These are phyloP conservation scores for Galleria mellonella DNA, from an alignment of 1,140 invertebrate species.

Conservation along the genomic window DNA sequence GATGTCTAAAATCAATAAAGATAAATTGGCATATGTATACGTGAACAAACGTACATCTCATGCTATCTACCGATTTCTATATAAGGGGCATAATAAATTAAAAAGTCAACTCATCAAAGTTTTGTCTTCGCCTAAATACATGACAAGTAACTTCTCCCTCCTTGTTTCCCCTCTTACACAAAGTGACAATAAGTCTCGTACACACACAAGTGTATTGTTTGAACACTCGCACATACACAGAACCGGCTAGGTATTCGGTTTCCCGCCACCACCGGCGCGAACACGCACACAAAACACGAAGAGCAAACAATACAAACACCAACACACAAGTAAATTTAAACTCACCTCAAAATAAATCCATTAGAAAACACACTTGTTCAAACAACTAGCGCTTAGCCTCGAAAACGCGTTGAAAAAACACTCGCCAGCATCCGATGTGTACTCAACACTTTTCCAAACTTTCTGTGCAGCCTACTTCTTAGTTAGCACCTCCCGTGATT, in stretches of 20 bases:
- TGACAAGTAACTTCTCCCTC: conserved; percentile 65
- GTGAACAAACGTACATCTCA: conserved; percentile 30
- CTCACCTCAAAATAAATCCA: conserved; percentile 75
- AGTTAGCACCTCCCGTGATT: conserved; percentile 26
- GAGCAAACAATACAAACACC: conserved; percentile 72
- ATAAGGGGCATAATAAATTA: conserved; percentile 59
- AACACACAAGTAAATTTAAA: conserved; percentile 73
- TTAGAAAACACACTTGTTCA: conserved; percentile 75
- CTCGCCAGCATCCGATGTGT: conserved; percentile 59
- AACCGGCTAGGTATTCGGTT: conserved; percentile 68
- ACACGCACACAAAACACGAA: conserved; percentile 69
- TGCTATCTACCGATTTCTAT: conserved; percentile 24
- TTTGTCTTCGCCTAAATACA: conserved; percentile 70
- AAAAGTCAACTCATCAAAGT: conserved; percentile 69
- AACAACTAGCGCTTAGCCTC: conserved; percentile 73
- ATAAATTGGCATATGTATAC: conserved; percentile 26
- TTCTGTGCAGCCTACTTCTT: conserved; percentile 51
- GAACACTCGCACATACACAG: conserved; percentile 49
- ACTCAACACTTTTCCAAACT: conserved; percentile 70
- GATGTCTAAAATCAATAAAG: conserved; percentile 50
- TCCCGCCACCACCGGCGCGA: conserved; percentile 69
- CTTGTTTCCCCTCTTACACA: conserved; percentile 55
- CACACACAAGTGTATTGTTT: conserved; percentile 52
- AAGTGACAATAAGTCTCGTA: conserved; percentile 66
- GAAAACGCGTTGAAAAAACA: conserved; percentile 74